Percentiles rank a stretch among this genome's conserved stretches.
Evolutionary conservation across 92 coral and sea anemone genomes (phyloP).

Genomic region (Zoanthus sansibaricus): DNA sequence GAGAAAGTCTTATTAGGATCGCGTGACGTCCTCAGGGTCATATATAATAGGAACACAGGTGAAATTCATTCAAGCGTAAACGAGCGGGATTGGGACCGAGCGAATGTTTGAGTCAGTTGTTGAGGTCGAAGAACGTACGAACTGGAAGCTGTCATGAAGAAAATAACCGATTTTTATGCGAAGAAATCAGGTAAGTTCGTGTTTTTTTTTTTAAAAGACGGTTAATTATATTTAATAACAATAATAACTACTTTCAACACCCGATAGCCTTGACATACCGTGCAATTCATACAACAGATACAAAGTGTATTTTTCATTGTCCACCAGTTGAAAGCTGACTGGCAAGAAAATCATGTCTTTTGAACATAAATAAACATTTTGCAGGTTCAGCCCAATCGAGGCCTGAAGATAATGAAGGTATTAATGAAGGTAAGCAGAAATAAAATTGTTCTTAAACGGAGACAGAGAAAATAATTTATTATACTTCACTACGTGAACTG

Average conservation of each 20-base stretch:
- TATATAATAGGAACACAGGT: constrained; percentile 38
- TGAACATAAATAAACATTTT: constrained; percentile 52
- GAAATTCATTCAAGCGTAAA: constrained; percentile 39
- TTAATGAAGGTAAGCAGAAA: constrained; percentile 61
- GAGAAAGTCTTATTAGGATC: background rate
- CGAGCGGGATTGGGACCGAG: constrained; percentile 43
- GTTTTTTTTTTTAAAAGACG: constrained; percentile 24
- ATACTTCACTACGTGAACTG: background rate
- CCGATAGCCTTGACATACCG: constrained; percentile 45
- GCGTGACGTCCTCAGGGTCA: background rate
- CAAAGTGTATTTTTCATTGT: constrained; percentile 20
- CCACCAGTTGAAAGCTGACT: constrained; percentile 29
- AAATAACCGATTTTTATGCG: constrained; percentile 31
- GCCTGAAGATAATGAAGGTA: constrained; percentile 58
- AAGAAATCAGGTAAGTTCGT: constrained; percentile 37
- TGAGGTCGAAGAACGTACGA: too few species aligned
- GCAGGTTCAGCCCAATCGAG: constrained; percentile 58
- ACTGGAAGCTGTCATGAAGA: background rate
- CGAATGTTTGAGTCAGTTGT: background rate
- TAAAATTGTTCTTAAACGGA: constrained; percentile 47
- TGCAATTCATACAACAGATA: constrained; percentile 7
- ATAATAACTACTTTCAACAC: constrained; percentile 22
- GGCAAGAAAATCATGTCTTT: constrained; percentile 55
- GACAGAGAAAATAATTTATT: constrained; percentile 35
- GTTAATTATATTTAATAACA: constrained; percentile 20